Conservation (phyloP, 2,888 invertebrate species). For the Melitaea athalia region DNA sequence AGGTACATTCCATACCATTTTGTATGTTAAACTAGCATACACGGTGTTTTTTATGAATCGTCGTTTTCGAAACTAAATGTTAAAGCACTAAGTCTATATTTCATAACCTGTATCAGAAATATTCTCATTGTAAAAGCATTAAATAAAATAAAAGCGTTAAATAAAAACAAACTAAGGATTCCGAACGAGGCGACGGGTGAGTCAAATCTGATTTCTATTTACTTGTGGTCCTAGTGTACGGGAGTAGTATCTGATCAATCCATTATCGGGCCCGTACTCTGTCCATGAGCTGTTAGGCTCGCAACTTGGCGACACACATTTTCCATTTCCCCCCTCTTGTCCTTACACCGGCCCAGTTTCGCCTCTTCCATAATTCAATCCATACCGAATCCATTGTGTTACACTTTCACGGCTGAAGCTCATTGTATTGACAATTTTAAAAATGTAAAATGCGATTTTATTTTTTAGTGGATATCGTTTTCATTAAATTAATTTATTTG, state of each 20-base stretch:
- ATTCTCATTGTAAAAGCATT: not conserved
- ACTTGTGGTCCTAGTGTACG: constrained; percentile 41
- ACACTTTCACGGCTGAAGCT: constrained; percentile 5
- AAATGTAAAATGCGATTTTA: not conserved
- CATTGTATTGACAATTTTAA: constrained; percentile 7
- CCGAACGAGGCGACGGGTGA: constrained; percentile 4
- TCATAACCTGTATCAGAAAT: not conserved
- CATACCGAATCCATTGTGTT: constrained; percentile 70
- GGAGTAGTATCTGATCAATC: constrained; percentile 78
- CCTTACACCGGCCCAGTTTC: constrained; percentile 67
- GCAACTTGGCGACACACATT: constrained; percentile 79
- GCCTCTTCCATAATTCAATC: constrained; percentile 78
- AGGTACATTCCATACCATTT: no score
- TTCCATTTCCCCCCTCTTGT: constrained; percentile 75
- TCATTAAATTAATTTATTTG: not conserved
- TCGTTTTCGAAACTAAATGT: not conserved
- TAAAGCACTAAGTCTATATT: not conserved
- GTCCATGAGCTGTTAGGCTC: constrained; percentile 72
- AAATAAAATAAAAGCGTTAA: not conserved
- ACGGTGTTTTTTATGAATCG: not conserved
- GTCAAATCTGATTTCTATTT: constrained; percentile 36
- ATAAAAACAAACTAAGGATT: constrained; percentile 9
- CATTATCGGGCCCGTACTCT: constrained; percentile 69
- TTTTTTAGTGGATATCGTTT: not conserved
- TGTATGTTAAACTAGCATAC: no score